phyloP scores from a whole-genome alignment of 2,888 invertebrate genomes.

The Rotaria socialis region DNA sequence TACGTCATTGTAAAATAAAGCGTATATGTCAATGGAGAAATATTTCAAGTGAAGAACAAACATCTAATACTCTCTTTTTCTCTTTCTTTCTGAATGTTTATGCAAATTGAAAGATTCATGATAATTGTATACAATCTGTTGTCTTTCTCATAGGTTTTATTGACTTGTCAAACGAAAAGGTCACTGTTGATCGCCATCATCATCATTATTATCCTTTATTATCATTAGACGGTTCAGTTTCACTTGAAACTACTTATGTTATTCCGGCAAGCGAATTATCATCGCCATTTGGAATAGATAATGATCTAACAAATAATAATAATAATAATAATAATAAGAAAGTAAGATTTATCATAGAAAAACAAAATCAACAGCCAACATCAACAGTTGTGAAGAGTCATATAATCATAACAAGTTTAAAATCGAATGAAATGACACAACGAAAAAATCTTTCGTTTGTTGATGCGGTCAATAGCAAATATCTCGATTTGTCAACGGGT shows the following conservation, averaged over 20 bases:
- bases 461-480: conserved; percentile 45
- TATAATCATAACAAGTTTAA: neutral
- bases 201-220: neutral
- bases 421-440: neutral
- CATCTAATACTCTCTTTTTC: neutral
- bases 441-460: conserved; percentile 39
- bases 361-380: neutral
- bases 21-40: neutral
- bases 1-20: neutral
- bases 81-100: neutral
- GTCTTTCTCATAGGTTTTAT: conserved; percentile 23
- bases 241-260: conserved; percentile 12
- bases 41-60: conserved; percentile 20
- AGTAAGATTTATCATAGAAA: neutral
- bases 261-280: neutral
- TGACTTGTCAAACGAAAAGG: conserved; percentile 15
- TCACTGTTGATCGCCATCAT: neutral
- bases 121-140: neutral
- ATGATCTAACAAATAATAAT: neutral
- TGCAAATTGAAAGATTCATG: conserved; percentile 6
- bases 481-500: conserved; percentile 43
- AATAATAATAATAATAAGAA: neutral
- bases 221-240: neutral
- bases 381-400: neutral
- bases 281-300: neutral